Base-by-base conservation (phyloP, 2,113 vertebrate species). In the Bostrychus sinensis region DNA sequence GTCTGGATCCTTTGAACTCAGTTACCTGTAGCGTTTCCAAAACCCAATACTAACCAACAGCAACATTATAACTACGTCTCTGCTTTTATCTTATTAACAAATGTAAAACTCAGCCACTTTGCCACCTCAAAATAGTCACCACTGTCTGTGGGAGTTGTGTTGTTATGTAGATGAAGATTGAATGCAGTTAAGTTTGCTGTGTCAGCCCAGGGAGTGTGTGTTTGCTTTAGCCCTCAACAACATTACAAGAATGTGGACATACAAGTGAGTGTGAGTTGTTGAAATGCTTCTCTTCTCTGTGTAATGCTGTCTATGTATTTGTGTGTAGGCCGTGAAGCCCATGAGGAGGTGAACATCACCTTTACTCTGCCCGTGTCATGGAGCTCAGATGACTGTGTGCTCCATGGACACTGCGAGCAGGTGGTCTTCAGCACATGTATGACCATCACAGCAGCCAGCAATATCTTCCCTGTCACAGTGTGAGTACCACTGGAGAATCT, bases 291-390 rank as follows among this genome's bases (percentile, higher is more conserved):
- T 30, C n/a, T 56, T 12, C 2, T 30, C 34, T 42, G 2, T 42
- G 11, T 10, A 66, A 7, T 73, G 8, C 0, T 62, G 46, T 67
- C 53, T 79, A 19, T 73, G 17, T 82, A 36, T 68, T 30, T 56
- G 9, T 66, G 13, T 39, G 14, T 60, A 98, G 97, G 96, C 76
- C 93, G 94, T 70, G 96, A 96, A 90, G 94, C 95, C 70, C 95
- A 97, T 0, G 96, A 98, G 84, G 96, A 99, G 65, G 94, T 99
- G 71, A 99, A 98, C 79, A 95, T 98, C 71, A 99, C 96, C 0
- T 99, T 99, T 78, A 97, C 95, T 1, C 86, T 99, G 81, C 96
- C 97, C 0, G 84, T 94, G 3, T 95, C 95, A 71, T 99, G 96
- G 96, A 98, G 93, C 68, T 94, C 95, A 0, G 97, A 98, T 0